Conservation (phyloP, 2,113 vertebrate species). For the Emydura subglobosa region DNA sequence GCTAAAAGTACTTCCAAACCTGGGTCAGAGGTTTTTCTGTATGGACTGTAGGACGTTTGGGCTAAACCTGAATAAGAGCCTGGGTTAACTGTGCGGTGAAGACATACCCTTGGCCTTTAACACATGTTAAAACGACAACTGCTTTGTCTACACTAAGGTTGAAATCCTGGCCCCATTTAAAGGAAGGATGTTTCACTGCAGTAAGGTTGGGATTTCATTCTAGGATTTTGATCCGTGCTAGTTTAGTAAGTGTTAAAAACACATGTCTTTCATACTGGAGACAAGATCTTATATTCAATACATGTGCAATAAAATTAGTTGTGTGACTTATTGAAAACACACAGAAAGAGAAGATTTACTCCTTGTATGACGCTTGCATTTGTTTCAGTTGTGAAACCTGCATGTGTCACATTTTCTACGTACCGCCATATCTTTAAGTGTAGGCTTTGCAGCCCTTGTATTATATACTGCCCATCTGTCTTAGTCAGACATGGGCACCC, state of each 20-base stretch:
- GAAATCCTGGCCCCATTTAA: not conserved
- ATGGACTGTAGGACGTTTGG: not conserved
- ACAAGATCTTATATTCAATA: slow-evolving; percentile 10
- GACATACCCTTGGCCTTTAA: not conserved
- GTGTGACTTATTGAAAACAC: slow-evolving; percentile 3
- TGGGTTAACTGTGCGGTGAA: not conserved
- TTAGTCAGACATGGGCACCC: not conserved
- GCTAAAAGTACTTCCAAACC: not conserved
- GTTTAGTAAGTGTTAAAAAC: slow-evolving; percentile 2
- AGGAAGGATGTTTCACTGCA: not conserved
- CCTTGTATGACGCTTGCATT: not conserved
- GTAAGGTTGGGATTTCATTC: slow-evolving; percentile 11
- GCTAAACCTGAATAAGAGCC: not conserved
- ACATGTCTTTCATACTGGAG: not conserved
- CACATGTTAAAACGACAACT: not conserved
- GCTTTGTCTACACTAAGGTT: not conserved
- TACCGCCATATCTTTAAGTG: not conserved
- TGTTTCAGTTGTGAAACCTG: not conserved
- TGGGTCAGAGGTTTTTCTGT: not conserved
- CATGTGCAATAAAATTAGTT: not conserved
- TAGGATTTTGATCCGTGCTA: not conserved
- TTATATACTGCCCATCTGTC: not conserved
- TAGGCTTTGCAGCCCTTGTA: not conserved
- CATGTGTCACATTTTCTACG: not conserved
- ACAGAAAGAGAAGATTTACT: slow-evolving; percentile 13